These are phyloP conservation scores for Hypanus sabinus DNA, from an alignment of 2,113 vertebrate genomes.

Conservation along the genomic window DNA sequence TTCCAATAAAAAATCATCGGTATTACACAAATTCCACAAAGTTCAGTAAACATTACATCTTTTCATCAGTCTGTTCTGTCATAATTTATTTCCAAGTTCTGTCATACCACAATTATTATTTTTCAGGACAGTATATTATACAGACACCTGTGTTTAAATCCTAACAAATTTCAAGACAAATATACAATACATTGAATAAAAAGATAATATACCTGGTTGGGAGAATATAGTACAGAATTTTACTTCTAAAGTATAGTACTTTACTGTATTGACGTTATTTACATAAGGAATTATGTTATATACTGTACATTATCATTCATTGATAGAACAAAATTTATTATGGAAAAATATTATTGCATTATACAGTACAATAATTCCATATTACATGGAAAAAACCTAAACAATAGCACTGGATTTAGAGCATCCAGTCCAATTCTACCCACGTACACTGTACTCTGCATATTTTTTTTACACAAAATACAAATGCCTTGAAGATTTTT, in stretches of 20 bases:
- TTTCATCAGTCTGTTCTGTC: background rate
- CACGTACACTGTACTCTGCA: conserved; percentile 46
- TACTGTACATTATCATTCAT: conserved; percentile 46
- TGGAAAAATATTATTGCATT: conserved; percentile 72
- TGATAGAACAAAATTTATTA: conserved; percentile 46
- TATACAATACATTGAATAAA: conserved; percentile 48
- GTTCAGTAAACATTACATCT: background rate
- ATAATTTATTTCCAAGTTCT: conserved; percentile 35
- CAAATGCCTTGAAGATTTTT: conserved; percentile 33
- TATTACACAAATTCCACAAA: background rate
- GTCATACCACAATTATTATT: conserved; percentile 45
- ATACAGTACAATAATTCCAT: conserved; percentile 59
- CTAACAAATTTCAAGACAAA: conserved; percentile 41
- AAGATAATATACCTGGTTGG: conserved; percentile 41
- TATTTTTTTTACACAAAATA: conserved; percentile 32
- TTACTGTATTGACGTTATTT: conserved; percentile 43
- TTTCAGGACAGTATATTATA: conserved; percentile 46
- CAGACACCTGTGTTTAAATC: conserved; percentile 44
- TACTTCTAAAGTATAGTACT: conserved; percentile 40
- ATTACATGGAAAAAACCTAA: conserved; percentile 54
- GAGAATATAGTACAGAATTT: conserved; percentile 44
- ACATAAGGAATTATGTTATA: conserved; percentile 49
- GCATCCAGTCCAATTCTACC: conserved; percentile 64
- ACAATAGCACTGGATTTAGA: conserved; percentile 57
- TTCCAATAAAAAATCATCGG: background rate